Percentiles rank a stretch among this genome's conserved stretches.
Evolutionary conservation across 1,140 invertebrate species (phyloP).

Genomic region (Yoshiicerus persimilis): DNA sequence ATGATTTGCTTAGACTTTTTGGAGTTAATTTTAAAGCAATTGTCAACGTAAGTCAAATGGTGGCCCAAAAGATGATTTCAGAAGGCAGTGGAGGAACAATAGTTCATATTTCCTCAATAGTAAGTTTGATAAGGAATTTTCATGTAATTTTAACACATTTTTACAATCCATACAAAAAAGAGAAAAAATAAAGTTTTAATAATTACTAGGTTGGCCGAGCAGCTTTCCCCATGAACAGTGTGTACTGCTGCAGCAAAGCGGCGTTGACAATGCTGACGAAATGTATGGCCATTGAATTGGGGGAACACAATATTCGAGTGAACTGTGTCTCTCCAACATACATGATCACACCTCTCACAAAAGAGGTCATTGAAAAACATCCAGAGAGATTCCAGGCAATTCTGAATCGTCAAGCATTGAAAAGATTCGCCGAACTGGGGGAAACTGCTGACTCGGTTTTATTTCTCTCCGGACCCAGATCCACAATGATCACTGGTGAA

Average conservation of each 20-base stretch:
- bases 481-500: slow-evolving; percentile 13
- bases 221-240: not conserved
- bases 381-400: slow-evolving; percentile 6
- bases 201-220: not conserved
- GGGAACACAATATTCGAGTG: too few relatives aligned
- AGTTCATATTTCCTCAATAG: slow-evolving; percentile 39
- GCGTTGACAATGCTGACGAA: slow-evolving; percentile 21
- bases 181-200: too few relatives aligned
- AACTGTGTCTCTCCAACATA: slow-evolving; percentile 3
- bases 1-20: slow-evolving; percentile 1
- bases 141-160: too few relatives aligned
- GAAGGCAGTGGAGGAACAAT: slow-evolving; percentile 15
- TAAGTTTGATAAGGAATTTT: not conserved
- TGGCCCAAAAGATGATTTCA: slow-evolving; percentile 9
- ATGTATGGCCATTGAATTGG: slow-evolving; percentile 14
- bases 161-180: too few relatives aligned
- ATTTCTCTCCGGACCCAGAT: slow-evolving; percentile 15
- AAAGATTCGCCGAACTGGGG: not conserved
- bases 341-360: not conserved
- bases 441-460: slow-evolving; percentile 33
- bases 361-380: not conserved
- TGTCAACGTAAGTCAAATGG: slow-evolving; percentile 33
- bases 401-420: slow-evolving; percentile 10
- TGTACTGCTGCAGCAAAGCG: slow-evolving; percentile 25
- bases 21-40: slow-evolving; percentile 39